Base-by-base conservation (phyloP, 2,797 vertebrate genomes). In the Chelon auratus region DNA sequence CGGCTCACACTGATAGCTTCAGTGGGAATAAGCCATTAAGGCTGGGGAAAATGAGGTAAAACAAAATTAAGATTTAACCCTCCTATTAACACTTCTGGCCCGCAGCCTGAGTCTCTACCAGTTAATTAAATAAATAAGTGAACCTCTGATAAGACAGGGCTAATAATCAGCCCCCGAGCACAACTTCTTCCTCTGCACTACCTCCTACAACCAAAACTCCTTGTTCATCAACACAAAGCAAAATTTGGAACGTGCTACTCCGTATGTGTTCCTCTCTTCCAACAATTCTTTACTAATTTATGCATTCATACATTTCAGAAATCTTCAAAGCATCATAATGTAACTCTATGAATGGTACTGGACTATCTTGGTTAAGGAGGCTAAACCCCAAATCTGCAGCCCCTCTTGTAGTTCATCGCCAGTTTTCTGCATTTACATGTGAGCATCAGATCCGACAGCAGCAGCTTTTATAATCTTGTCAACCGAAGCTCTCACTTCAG, bases 211-310 rank as follows among this genome's bases (percentile, higher is more conserved):
- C 68, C 62, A 67, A 24, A 72, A 78, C 69, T 87, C 83, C 78
- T 91, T 88, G 91, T 86, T 90, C 77, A 88, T 78, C 65, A 81
- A n/a, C 82, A 55, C 69, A 78, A 69, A 79, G 77, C 81, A 80
- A 90, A 87, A 90, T 82, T 87, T 78, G 74, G 72, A 90, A 89
- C 89, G 62, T 40, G 71, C 88, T 91, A 88, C 89, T 83, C 86
- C 84, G 67, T 72, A 13, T 63, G 62, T 43, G 62, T 75, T 70
- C 56, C 48, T 75, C 54, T 61, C 40, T 59, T 50, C 62, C 63
- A 53, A 69, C 51, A 63, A 62, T 53, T 62, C 62, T n/a, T 83
- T 68, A 71, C 48, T 85, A 78, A 84, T 90, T 87, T 73, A 84
- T 88, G 74, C 33, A 78, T 88, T 87, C 80, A 87, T 81, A 68